Evolutionary conservation across 2,113 vertebrate genomes (phyloP).

Genomic region (Thamnophis sirtalis): DNA sequence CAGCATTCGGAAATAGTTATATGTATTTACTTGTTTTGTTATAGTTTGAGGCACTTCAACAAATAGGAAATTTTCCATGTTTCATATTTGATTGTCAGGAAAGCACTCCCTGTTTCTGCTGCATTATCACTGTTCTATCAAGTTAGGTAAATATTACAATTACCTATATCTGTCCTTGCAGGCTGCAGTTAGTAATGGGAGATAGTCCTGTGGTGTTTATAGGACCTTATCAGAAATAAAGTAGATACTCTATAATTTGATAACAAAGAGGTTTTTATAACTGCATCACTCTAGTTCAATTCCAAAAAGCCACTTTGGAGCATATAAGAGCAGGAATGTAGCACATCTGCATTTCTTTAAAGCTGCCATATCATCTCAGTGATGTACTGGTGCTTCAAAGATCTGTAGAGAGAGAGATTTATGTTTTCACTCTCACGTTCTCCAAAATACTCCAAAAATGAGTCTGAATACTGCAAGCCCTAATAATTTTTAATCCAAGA

Average conservation of each 20-base stretch:
- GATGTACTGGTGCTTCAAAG: neutral
- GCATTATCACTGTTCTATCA: neutral
- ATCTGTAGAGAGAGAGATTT: neutral
- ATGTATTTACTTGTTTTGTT: neutral
- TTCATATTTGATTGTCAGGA: neutral
- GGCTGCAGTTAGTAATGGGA: neutral
- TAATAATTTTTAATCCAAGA: neutral
- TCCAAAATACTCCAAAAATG: neutral
- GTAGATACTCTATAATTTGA: neutral
- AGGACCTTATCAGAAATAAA: neutral
- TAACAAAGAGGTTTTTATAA: neutral
- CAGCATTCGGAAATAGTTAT: neutral
- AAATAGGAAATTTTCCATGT: neutral
- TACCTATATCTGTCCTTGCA: neutral
- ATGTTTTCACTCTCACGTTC: neutral
- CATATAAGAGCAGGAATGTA: neutral
- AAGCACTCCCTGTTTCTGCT: conserved; percentile 44
- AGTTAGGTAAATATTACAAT: neutral
- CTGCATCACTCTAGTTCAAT: neutral
- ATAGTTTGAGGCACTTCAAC: neutral
- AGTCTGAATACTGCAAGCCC: neutral
- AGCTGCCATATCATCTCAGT: neutral
- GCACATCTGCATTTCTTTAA: neutral
- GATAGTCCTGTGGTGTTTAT: neutral
- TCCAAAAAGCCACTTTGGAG: neutral